phyloP scores from a whole-genome alignment of 2,797 vertebrate species.

The Lycodopsis pacificus region DNA sequence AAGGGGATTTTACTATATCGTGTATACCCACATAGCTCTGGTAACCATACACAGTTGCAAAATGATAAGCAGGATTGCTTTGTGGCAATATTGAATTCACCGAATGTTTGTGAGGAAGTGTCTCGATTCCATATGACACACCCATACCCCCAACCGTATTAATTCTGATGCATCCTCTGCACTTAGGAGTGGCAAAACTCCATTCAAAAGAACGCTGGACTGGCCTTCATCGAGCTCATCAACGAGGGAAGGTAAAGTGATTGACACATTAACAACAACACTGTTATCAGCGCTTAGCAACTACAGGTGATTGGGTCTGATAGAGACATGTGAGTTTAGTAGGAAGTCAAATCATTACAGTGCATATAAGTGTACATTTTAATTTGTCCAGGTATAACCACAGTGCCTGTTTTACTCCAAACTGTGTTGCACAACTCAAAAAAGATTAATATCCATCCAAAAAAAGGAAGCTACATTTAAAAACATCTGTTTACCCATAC shows the following conservation, averaged over 20 bases:
- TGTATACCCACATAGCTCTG: neutral
- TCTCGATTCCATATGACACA: no score
- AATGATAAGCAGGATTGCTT: neutral
- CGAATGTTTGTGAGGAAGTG: neutral
- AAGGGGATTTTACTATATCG: neutral
- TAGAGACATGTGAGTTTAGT: slow-evolving; percentile 49
- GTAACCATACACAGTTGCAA: neutral
- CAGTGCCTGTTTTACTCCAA: neutral
- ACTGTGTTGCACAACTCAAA: neutral
- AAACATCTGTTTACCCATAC: neutral
- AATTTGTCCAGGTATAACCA: slow-evolving; percentile 32
- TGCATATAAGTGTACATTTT: slow-evolving; percentile 45
- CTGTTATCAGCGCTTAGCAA: slow-evolving; percentile 50
- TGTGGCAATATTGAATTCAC: neutral
- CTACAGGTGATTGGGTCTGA: slow-evolving; percentile 28
- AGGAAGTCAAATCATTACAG: slow-evolving; percentile 45
- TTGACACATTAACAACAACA: slow-evolving; percentile 35
- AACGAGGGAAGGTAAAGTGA: slow-evolving; percentile 97
- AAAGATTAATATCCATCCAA: neutral
- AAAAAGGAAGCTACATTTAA: neutral
- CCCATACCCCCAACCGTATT: no score
- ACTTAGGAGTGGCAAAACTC: slow-evolving; percentile 98
- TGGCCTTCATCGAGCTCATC: slow-evolving; percentile 99
- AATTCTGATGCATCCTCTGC: slow-evolving; percentile 8
- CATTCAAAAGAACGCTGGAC: slow-evolving; percentile 99